Base-by-base conservation (phyloP, 2,797 vertebrate genomes). In the Crenichthys baileyi region DNA sequence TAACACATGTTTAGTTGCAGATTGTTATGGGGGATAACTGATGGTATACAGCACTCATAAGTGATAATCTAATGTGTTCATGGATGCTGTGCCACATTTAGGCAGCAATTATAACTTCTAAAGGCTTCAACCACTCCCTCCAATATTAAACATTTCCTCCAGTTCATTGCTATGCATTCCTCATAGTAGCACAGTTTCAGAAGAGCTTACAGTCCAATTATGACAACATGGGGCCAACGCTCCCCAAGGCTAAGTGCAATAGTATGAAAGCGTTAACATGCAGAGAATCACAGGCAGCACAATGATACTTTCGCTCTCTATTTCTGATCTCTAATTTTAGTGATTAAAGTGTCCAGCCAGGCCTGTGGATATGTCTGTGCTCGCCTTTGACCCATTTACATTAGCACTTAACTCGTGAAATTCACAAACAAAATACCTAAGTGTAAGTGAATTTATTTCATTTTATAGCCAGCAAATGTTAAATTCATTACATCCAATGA, bases 121-220 rank as follows among this genome's bases (percentile, higher is more conserved):
- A 75, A 72, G 50, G 22, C 7, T 44, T 65, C 20, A 31, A 13
- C 55, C 9, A 4, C 1, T 55, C 1, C 7, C 71, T 50, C 15
- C 20, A 55, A 75, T 48, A 70, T 79, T 71, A 76, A 72, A 72
- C 7, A 6, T 77, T 76, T 77, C 44, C 12, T 56, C 36, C 3
- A 48, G 29, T 68, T 61, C 75, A 81, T 79, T 78, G 31, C 16
- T 70, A 53, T 77, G 75, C 55, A n/a, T 31, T 50, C 13, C 68
- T 74, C 63, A 76, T 74, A 67, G 51, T 68, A 67, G 67, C 60
- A 73, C 55, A 71, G 61, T 79, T 78, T 75, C 26, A 79, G 61
- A 70, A 48, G 31, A 70, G 20, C 48, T 81, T 67, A 71, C 46
- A 63, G 67, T 76, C 31, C 70, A 83, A 78, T 84, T 79, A 68